Percentiles rank a stretch among this genome's conserved stretches.
These are phyloP conservation scores for Empidonax alnorum DNA, from an alignment of 2,113 vertebrate species.

Conservation along the genomic window DNA sequence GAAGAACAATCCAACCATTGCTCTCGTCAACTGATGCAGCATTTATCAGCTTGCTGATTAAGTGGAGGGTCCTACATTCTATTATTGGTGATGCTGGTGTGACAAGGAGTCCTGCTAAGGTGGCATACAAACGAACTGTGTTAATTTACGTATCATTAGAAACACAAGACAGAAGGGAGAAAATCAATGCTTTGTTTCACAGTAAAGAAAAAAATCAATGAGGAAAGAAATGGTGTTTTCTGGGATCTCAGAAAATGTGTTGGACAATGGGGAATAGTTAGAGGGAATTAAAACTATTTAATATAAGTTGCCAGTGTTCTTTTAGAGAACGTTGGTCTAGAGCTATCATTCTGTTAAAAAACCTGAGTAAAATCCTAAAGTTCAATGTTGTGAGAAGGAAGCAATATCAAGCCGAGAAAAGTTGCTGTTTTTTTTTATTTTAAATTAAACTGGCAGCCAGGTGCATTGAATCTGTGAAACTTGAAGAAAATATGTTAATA, in stretches of 20 bases:
- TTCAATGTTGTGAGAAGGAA: neutral
- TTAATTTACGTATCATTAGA: slow-evolving; percentile 53
- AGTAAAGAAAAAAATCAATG: slow-evolving; percentile 66
- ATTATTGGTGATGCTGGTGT: slow-evolving; percentile 17
- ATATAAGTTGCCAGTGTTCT: neutral
- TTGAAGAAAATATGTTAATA: neutral
- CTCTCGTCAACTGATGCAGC: neutral
- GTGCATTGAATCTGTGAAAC: neutral
- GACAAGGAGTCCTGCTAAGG: slow-evolving; percentile 47
- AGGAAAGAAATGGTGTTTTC: slow-evolving; percentile 50
- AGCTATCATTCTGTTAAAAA: slow-evolving; percentile 9
- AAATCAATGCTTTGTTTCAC: slow-evolving; percentile 66
- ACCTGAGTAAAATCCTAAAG: neutral
- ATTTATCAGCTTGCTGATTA: slow-evolving; percentile 44
- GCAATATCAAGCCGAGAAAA: neutral
- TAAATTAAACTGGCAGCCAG: neutral
- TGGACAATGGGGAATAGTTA: slow-evolving; percentile 24
- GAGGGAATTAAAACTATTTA: slow-evolving; percentile 56
- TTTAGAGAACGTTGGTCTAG: neutral
- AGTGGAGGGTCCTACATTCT: slow-evolving; percentile 9
- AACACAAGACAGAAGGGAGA: slow-evolving; percentile 43
- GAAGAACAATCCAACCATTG: neutral
- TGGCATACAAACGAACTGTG: slow-evolving; percentile 54
- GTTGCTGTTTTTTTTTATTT: neutral
- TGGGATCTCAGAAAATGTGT: slow-evolving; percentile 27